Conservation (phyloP, 2,888 invertebrate genomes). For the Archips crataeganus region DNA sequence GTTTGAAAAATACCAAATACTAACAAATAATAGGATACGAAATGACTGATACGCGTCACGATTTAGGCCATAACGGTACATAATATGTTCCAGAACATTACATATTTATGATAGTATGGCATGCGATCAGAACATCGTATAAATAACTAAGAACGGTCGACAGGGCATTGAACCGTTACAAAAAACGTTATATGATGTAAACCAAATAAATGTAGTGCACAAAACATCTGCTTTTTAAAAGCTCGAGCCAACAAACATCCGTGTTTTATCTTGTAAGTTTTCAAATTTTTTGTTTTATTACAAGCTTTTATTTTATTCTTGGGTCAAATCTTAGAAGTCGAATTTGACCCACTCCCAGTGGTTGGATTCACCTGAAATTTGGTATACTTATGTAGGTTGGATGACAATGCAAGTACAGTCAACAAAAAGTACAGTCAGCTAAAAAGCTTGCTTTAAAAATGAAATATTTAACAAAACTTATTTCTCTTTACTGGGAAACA, state of each 20-base stretch:
- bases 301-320: no score
- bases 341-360: no score
- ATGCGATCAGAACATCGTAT: conserved; percentile 32
- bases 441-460: no score
- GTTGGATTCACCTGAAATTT: no score
- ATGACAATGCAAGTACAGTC: no score
- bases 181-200: conserved; percentile 27
- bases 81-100: conserved; percentile 16
- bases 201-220: conserved; percentile 4
- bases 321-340: no score
- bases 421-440: no score
- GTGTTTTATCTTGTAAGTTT: neutral
- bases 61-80: conserved; percentile 29
- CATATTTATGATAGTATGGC: conserved; percentile 30
- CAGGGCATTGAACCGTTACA: conserved; percentile 22
- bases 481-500: no score
- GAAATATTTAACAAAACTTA: no score
- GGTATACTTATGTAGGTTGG: no score
- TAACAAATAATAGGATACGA: neutral
- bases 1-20: neutral
- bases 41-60: conserved; percentile 16
- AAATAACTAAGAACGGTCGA: conserved; percentile 29
- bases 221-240: conserved; percentile 1
- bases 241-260: neutral
- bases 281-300: no score